These are phyloP conservation scores for Cydia fagiglandana DNA, from an alignment of 1,140 invertebrate genomes.

Conservation along the genomic window DNA sequence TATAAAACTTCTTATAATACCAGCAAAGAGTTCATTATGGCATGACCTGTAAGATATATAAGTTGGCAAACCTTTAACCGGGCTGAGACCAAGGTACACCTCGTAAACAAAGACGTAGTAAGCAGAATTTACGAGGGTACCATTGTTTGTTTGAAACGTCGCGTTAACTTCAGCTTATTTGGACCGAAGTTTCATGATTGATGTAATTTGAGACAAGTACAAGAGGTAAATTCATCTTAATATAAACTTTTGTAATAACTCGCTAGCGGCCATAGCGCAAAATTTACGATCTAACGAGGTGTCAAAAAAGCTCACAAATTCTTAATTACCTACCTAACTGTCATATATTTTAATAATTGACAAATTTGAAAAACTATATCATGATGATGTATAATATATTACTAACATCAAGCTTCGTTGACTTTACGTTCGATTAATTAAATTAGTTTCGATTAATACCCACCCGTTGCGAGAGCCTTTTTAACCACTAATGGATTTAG, in stretches of 20 bases:
- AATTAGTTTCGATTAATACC: too few species aligned
- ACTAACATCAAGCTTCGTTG: too few species aligned
- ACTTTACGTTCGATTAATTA: too few species aligned
- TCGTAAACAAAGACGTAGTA: constrained; percentile 38
- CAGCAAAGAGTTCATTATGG: neutral
- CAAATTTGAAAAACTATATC: too few species aligned
- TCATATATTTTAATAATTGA: too few species aligned
- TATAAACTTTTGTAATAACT: neutral
- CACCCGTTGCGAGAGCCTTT: too few species aligned
- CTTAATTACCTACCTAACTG: too few species aligned
- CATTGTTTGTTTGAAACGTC: constrained; percentile 40
- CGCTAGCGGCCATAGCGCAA: neutral
- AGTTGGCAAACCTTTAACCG: constrained; percentile 28
- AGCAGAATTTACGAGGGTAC: constrained; percentile 40
- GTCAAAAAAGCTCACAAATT: neutral
- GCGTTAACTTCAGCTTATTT: constrained; percentile 38
- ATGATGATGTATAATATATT: too few species aligned
- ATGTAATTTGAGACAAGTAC: constrained; percentile 32
- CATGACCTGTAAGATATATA: neutral
- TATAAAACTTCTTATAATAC: neutral
- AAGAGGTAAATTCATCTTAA: neutral
- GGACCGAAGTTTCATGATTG: constrained; percentile 36
- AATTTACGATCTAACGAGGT: neutral
- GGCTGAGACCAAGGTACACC: constrained; percentile 31
- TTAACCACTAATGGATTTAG: too few species aligned